Conservation (phyloP, 2,797 vertebrate species). For the Hephaestus fuliginosus region DNA sequence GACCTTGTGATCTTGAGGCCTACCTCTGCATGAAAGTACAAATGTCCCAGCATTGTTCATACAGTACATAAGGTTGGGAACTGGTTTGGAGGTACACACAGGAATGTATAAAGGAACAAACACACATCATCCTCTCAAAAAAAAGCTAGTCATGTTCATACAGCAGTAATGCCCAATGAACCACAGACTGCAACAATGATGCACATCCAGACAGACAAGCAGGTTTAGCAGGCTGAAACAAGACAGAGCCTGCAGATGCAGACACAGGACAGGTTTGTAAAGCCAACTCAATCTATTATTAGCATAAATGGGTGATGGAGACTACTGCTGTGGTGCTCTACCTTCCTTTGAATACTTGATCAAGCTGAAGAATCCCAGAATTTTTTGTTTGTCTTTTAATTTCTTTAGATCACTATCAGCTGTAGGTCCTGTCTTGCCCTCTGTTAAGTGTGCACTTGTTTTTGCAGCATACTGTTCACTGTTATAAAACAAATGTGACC, state of each 20-base stretch:
- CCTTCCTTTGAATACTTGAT: neutral
- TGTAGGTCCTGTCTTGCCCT: neutral
- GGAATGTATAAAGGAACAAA: neutral
- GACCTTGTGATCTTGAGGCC: neutral
- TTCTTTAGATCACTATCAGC: neutral
- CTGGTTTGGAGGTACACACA: neutral
- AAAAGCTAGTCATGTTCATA: neutral
- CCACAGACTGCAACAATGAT: neutral
- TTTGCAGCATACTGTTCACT: neutral
- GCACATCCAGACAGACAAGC: slow-evolving; percentile 16
- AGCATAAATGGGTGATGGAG: neutral
- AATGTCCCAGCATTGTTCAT: neutral
- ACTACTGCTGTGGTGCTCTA: neutral
- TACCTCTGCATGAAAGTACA: neutral
- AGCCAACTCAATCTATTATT: neutral
- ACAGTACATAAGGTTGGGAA: neutral
- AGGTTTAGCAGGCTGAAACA: slow-evolving; percentile 11
- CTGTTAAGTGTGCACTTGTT: neutral
- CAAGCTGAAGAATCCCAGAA: neutral
- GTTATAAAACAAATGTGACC: neutral
- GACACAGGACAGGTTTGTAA: neutral
- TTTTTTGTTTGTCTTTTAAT: neutral
- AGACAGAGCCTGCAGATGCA: neutral
- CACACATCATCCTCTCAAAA: neutral
- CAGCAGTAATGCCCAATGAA: neutral